Base-by-base conservation (phyloP, 2,797 vertebrate genomes). In the Paedocypris micromegethes region DNA sequence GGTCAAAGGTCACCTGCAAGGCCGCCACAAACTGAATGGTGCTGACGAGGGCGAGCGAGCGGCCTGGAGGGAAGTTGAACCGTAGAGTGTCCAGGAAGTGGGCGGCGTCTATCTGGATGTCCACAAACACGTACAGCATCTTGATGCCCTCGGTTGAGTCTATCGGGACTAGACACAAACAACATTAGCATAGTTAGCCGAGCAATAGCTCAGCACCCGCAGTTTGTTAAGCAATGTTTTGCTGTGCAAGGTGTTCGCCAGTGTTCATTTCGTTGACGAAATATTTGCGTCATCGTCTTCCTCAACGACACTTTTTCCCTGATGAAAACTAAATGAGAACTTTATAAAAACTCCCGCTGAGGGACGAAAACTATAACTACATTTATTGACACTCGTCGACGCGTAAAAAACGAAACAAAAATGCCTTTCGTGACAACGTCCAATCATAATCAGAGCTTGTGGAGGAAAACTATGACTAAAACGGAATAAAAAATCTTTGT, bases 41-140 rank as follows among this genome's bases (percentile, higher is more conserved):
- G 92, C 96, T 98, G 87, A 99, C 94, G 0, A 99, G 90, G 1
- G 93, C 94, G 73, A 99, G 85, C 1, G 87, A 86, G n/a, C 86
- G 83, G 77, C 90, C 91, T 0, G 75, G 73, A 3, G 86, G 3
- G 41, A 98, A 96, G 88, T 95, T 97, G 85, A 95, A 92, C 78
- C 88, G 91, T 81, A 99, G 71, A 1, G 94, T 96, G 83, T 98
- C 93, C 42, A 98, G 85, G 62, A 99, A 93, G 88, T 99, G 96
- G 9, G 88, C 80, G 0, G 92, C 90, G 83, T 99, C 95, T 49
- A 98, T 93, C 88, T 94, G 93, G 84, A 99, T 96, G 74, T 99
- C 95, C 82, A 99, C 97, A 5, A 99, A 99, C 77, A 99, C 92
- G 0, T 98, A 99, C 3, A 99, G 88, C 90, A 97, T 96, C 85